Conservation (phyloP, 2,797 vertebrate genomes). For the Synanceia verrucosa region DNA sequence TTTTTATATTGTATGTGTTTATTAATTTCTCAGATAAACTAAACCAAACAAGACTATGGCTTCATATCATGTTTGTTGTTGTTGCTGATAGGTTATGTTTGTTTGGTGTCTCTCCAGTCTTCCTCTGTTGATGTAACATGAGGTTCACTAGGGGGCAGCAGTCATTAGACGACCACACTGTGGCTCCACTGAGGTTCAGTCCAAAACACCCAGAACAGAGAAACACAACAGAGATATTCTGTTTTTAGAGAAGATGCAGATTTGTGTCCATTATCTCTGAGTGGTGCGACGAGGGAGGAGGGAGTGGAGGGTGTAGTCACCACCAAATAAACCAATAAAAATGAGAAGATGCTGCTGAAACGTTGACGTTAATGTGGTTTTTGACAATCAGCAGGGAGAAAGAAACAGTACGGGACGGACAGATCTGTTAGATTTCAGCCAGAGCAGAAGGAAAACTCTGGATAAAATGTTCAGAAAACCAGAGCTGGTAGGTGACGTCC, state of each 20-base stretch:
- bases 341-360: background rate
- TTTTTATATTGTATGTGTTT: too few species aligned
- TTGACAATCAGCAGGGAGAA: background rate
- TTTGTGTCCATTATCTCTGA: background rate
- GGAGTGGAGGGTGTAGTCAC: background rate
- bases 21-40: too few species aligned
- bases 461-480: background rate
- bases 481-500: background rate
- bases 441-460: background rate
- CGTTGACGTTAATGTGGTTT: background rate
- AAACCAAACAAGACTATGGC: slow-evolving; percentile 5
- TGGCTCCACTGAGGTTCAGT: background rate
- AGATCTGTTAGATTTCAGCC: background rate
- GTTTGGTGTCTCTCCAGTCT: slow-evolving; percentile 29
- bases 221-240: background rate
- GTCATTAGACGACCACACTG: slow-evolving; percentile 46
- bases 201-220: background rate
- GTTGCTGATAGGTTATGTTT: slow-evolving; percentile 38
- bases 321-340: background rate
- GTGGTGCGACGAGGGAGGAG: background rate
- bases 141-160: slow-evolving; percentile 84
- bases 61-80: slow-evolving; percentile 45
- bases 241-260: background rate
- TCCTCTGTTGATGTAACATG: slow-evolving; percentile 25
- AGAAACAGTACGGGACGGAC: background rate